phyloP scores from a whole-genome alignment of 2,888 invertebrate species.

The Bembecia ichneumoniformis region DNA sequence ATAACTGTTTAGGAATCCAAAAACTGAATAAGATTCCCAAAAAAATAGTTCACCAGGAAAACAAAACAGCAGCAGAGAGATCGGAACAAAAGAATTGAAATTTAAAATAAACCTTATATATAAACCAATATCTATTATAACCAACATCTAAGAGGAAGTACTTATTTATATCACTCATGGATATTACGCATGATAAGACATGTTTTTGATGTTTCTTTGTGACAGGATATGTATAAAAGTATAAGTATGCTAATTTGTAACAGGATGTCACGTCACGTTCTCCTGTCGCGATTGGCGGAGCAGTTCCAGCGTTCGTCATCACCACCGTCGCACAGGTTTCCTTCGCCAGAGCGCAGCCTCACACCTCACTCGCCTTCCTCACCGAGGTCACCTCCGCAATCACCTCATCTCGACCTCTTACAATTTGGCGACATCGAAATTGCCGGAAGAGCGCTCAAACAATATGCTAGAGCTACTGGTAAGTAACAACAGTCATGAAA shows the following conservation, averaged over 20 bases:
- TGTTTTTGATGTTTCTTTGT: too few species aligned
- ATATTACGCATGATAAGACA: too few species aligned
- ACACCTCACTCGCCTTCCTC: slow-evolving; percentile 48
- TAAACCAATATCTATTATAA: too few species aligned
- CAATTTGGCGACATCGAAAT: slow-evolving; percentile 61
- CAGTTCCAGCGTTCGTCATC: slow-evolving; percentile 57
- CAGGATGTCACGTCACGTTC: slow-evolving; percentile 64
- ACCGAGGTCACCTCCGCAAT: slow-evolving; percentile 42
- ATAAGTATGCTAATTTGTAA: slow-evolving; percentile 3
- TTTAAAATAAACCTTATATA: too few species aligned
- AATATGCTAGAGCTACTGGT: slow-evolving; percentile 66
- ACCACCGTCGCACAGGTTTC: slow-evolving; percentile 46
- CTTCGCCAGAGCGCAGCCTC: slow-evolving; percentile 54
- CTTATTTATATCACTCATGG: too few species aligned
- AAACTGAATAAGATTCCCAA: too few species aligned
- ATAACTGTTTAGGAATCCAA: too few species aligned
- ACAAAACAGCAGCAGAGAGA: too few species aligned
- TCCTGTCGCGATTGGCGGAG: slow-evolving; percentile 60
- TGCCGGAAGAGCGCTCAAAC: slow-evolving; percentile 61
- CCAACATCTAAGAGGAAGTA: too few species aligned
- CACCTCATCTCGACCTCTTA: slow-evolving; percentile 49
- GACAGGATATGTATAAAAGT: not conserved
- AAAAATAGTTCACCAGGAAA: too few species aligned
- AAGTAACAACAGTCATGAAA: slow-evolving; percentile 7
- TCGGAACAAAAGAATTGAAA: too few species aligned